Evolutionary conservation across 2,797 vertebrate genomes (phyloP).

Genomic region (Sebastes itinus): DNA sequence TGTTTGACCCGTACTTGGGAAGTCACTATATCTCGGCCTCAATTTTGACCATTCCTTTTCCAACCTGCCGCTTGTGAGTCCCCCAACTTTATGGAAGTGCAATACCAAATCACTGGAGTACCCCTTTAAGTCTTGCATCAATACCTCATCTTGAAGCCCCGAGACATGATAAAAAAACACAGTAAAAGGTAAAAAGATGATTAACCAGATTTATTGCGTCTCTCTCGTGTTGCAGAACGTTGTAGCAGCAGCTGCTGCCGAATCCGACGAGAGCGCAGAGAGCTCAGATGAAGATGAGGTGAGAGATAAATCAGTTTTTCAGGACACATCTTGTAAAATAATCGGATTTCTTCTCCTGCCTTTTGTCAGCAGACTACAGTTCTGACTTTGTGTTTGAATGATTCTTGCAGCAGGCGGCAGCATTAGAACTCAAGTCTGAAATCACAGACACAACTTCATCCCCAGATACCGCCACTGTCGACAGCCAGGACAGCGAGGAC

Average conservation of each 20-base stretch:
- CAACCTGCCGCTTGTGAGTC: no score
- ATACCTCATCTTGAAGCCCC: background rate
- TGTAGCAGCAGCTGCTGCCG: conserved; percentile 25
- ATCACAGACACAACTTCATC: conserved; percentile 17
- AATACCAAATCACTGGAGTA: background rate
- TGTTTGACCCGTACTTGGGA: background rate
- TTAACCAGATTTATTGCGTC: background rate
- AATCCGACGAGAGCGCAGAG: conserved; percentile 76
- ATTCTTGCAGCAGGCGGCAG: conserved; percentile 24
- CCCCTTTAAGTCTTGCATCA: background rate
- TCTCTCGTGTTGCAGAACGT: conserved; percentile 52
- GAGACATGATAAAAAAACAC: background rate
- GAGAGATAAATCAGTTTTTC: conserved; percentile 16
- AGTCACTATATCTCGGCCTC: background rate
- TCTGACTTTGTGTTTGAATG: background rate
- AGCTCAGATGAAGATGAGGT: conserved; percentile 75
- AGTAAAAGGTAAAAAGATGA: background rate
- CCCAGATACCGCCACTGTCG: conserved; percentile 50
- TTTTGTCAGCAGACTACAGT: background rate
- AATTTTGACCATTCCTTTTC: background rate
- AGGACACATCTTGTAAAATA: background rate
- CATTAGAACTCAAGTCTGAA: conserved; percentile 27
- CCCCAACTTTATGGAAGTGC: no score
- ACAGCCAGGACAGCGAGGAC: conserved; percentile 53
- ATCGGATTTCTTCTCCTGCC: background rate